A percentile compares a stretch with the other conserved stretches of the same genome.
Evolutionary conservation across 2,888 invertebrate genomes (phyloP).

Genomic region (Nipponacmea schrenckii): DNA sequence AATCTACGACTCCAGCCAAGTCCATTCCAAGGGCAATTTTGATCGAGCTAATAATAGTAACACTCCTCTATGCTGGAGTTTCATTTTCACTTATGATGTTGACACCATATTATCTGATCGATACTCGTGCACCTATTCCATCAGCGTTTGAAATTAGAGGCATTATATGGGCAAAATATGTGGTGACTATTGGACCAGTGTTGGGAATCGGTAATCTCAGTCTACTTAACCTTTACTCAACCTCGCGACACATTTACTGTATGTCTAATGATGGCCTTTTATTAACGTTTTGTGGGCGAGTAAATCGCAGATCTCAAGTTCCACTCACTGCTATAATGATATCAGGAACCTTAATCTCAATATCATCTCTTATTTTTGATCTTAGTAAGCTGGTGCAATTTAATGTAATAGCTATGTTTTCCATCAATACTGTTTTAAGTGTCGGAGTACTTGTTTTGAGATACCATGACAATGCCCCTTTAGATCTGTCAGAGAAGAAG

Average conservation of each 20-base stretch:
- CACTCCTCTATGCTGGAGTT: slow-evolving; percentile 50
- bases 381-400: slow-evolving; percentile 89
- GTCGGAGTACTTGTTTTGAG: slow-evolving; percentile 86
- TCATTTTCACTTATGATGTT: slow-evolving; percentile 54
- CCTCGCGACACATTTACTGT: slow-evolving; percentile 87
- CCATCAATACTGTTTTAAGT: slow-evolving; percentile 83
- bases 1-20: slow-evolving; percentile 63
- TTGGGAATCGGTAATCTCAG: slow-evolving; percentile 56
- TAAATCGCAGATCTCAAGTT: slow-evolving; percentile 80
- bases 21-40: slow-evolving; percentile 66
- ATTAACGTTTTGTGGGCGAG: slow-evolving; percentile 76
- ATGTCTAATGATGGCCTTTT: slow-evolving; percentile 90
- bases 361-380: slow-evolving; percentile 85
- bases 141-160: slow-evolving; percentile 54
- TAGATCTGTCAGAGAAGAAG: background rate
- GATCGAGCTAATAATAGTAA: slow-evolving; percentile 47
- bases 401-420: slow-evolving; percentile 78
- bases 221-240: slow-evolving; percentile 83
- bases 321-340: slow-evolving; percentile 55
- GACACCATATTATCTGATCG: slow-evolving; percentile 52
- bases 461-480: slow-evolving; percentile 68
- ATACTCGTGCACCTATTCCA: slow-evolving; percentile 57
- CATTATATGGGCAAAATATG: slow-evolving; percentile 52
- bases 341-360: slow-evolving; percentile 50
- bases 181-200: slow-evolving; percentile 57